Evolutionary conservation across 1,140 invertebrate species (phyloP), one percentile per base, ranked within the genome.

Genomic region (Glomeris maerens): DNA sequence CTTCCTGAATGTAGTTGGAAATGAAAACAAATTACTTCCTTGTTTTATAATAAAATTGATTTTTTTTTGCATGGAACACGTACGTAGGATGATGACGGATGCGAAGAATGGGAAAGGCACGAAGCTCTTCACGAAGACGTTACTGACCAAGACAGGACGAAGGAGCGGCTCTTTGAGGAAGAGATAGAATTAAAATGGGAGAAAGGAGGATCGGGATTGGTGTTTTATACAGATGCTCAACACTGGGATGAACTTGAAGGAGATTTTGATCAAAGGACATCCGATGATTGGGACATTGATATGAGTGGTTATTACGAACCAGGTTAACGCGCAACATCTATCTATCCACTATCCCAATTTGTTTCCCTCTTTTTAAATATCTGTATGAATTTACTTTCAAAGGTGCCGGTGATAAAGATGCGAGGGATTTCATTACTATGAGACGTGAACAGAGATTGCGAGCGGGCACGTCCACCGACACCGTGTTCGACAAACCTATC

Each of bases 271-370:
- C 74, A 73, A 50, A 66, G 70, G 52, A 76, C 72, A 26, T 59
- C 73, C 0, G 76, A 78, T 65, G 76, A 78, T 57, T 75, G 72
- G 69, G 75, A 78, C 62, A 67, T 78, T 1, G 76, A 78, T 57
- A 76, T 74, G 66, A 68, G 69, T 55, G 64, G 60, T 3, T 78
- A 78, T 59, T 72, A 75, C 56, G 69, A 70, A 47, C 53, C 62
- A 54, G 69, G 66, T 52, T 53, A 5, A 20, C 23, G 20, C 20
- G 46, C 14, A 13, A 13, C 44, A 51, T 38, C 22, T 39, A 22
- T 51, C 28, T 21, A 40, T 52, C 39, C 27, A 52, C 27, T 21
- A 10, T 45, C 31, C 25, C 45, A 20, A 14, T 2, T 22, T 26
- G 38, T 27, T 28, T 23, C 36, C 28, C 49, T 49, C 29, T 48